phyloP scores from a whole-genome alignment of 1,140 invertebrate genomes.

The Trichomalopsis sarcophagae region DNA sequence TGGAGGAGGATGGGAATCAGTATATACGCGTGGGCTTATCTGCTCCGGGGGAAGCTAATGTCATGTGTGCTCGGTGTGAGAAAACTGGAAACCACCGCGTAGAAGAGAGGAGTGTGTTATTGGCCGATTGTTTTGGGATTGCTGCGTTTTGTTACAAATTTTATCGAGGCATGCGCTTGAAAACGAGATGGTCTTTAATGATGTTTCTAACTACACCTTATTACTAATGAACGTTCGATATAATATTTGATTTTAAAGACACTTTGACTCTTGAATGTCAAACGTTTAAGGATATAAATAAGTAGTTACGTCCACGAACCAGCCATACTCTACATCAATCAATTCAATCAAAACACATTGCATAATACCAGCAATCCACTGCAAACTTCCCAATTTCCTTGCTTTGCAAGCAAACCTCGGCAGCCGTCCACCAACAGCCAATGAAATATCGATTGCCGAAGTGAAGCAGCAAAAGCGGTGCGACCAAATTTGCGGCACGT shows the following conservation, averaged over 20 bases:
- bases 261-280: no score
- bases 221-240: no score
- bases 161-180: not conserved
- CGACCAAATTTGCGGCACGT: not conserved
- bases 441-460: conserved; percentile 21
- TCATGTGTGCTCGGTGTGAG: conserved; percentile 2
- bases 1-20: not conserved
- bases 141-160: conserved; percentile 15
- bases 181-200: not conserved
- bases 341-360: no score
- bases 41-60: not conserved
- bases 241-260: no score
- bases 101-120: conserved; percentile 8
- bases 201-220: not conserved
- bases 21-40: conserved; percentile 30
- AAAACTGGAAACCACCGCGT: conserved; percentile 14
- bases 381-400: not conserved
- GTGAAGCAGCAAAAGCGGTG: not conserved
- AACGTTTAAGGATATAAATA: no score
- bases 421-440: not conserved
- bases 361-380: not conserved
- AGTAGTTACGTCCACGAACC: no score
- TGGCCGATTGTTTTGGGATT: conserved; percentile 2
- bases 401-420: not conserved
- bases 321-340: no score